Evolutionary conservation across 2,888 invertebrate genomes (phyloP).

Genomic region (Stratiomys singularior): DNA sequence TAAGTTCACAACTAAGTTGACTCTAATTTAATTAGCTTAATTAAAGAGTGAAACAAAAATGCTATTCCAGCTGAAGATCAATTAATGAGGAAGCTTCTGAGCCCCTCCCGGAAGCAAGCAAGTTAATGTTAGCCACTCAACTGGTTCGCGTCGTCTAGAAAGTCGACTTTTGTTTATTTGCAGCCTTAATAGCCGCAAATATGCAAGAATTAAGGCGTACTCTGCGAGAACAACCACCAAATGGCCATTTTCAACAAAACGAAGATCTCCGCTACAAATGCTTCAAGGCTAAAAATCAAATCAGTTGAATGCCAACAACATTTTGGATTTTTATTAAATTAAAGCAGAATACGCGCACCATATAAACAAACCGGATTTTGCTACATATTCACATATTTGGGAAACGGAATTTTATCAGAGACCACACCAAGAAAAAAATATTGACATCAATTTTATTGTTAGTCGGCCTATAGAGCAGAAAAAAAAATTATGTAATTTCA

Average conservation of each 20-base stretch:
- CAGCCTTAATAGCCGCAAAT: neutral
- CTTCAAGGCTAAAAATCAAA: slow-evolving; percentile 41
- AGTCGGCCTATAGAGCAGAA: neutral
- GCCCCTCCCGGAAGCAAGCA: neutral
- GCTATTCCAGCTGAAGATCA: no score
- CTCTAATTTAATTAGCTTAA: no score
- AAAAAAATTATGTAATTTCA: neutral
- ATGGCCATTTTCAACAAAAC: no score
- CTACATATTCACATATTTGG: neutral
- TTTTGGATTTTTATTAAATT: slow-evolving; percentile 16
- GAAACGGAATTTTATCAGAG: neutral
- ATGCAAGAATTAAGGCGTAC: no score
- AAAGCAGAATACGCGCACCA: neutral
- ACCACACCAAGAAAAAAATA: neutral
- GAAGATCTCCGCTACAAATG: neutral
- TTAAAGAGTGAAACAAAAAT: no score
- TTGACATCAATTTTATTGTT: neutral
- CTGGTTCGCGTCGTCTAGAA: neutral
- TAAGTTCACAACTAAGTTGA: no score
- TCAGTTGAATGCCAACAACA: slow-evolving; percentile 41
- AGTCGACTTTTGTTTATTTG: neutral
- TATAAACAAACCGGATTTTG: slow-evolving; percentile 1
- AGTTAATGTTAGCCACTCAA: neutral
- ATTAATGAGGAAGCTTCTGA: no score
- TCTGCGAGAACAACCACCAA: no score